A percentile compares a stretch with the other conserved stretches of the same genome.
Conservation (phyloP, 1,140 invertebrate species). For the Homarus americanus region DNA sequence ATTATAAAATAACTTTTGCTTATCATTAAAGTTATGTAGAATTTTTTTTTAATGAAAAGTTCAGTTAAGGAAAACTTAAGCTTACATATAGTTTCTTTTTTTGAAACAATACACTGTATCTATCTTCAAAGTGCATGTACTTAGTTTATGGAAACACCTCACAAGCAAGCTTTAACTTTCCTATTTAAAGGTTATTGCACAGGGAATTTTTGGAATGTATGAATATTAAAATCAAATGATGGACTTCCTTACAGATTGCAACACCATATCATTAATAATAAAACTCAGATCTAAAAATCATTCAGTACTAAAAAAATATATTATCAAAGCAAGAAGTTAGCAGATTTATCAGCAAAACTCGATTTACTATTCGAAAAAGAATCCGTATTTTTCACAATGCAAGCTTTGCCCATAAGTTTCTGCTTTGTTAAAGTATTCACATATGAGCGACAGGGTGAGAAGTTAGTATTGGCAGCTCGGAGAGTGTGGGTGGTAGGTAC, state of each 20-base stretch:
- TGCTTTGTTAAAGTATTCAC: slow-evolving; percentile 10
- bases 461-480: slow-evolving; percentile 46
- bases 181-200: slow-evolving; percentile 41
- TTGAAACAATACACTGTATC: not conserved
- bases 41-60: not conserved
- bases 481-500: slow-evolving; percentile 24
- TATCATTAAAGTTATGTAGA: not conserved
- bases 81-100: not conserved
- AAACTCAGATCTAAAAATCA: not conserved
- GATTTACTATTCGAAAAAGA: not conserved
- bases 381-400: not conserved
- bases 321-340: not conserved
- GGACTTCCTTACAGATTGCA: not conserved
- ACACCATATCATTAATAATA: not conserved
- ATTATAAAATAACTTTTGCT: slow-evolving; percentile 20
- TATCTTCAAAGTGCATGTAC: too few relatives aligned
- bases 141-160: too few relatives aligned
- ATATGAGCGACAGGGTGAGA: slow-evolving; percentile 42
- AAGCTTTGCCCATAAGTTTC: slow-evolving; percentile 7
- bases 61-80: not conserved
- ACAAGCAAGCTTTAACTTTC: not conserved
- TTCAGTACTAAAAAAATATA: not conserved
- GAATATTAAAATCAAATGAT: slow-evolving; percentile 15
- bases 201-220: slow-evolving; percentile 47
- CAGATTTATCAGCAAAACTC: not conserved